Percentiles rank a stretch among this genome's conserved stretches.
phyloP scores from a whole-genome alignment of 2,888 invertebrate species.

The Phymatocera aterrima region DNA sequence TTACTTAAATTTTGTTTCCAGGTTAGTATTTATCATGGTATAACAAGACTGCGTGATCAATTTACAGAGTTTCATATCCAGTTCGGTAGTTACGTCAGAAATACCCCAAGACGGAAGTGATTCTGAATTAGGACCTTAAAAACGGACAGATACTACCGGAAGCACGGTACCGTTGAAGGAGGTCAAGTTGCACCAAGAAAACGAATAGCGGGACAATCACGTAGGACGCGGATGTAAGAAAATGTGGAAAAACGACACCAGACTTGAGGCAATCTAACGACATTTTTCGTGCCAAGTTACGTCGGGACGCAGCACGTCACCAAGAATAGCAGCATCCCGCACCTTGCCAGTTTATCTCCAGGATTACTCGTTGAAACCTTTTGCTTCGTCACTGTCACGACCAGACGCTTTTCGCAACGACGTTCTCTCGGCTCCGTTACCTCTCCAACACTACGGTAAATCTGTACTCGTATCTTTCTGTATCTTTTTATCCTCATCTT shows the following conservation, averaged over 20 bases:
- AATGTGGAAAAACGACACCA: conserved; percentile 27
- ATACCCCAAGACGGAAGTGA: too few relatives aligned
- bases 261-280: conserved; percentile 25
- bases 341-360: conserved; percentile 36
- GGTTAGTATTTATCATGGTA: background rate
- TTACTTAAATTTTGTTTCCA: background rate
- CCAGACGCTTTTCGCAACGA: conserved; percentile 45
- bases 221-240: conserved; percentile 2
- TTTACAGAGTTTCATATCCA: background rate
- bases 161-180: background rate
- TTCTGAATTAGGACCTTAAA: background rate
- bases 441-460: conserved; percentile 5
- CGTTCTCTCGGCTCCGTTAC: conserved; percentile 31
- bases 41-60: background rate
- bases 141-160: background rate
- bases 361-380: conserved; percentile 50
- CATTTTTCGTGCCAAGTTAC: conserved; percentile 24
- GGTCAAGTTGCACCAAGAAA: conserved; percentile 27
- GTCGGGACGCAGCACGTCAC: conserved; percentile 7
- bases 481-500: conserved; percentile 23
- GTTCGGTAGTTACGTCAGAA: background rate
- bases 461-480: conserved; percentile 17
- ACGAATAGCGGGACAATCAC: background rate
- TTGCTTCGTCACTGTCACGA: conserved; percentile 52
- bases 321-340: background rate